Evolutionary conservation across 2,113 vertebrate genomes (phyloP).

Genomic region (Microcebus tavaratra): DNA sequence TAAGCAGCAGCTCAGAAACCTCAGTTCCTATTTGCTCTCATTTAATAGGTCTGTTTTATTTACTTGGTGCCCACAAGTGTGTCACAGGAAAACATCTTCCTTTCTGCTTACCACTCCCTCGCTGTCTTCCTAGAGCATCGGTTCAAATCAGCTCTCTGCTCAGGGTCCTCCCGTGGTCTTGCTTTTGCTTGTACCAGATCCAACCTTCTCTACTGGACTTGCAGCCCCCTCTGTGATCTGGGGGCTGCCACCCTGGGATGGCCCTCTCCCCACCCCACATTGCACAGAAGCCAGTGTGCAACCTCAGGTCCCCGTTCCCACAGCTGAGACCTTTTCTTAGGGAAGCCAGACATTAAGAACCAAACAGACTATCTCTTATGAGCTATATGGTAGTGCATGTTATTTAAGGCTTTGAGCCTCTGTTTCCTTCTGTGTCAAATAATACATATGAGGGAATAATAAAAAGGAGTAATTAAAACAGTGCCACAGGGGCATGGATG

Average conservation of each 20-base stretch:
- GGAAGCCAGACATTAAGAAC: background rate
- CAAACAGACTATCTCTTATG: background rate
- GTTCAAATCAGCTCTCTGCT: background rate
- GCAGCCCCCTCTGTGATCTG: background rate
- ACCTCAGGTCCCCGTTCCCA: background rate
- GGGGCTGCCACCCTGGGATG: rapidly evolving
- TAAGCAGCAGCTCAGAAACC: conserved; percentile 36
- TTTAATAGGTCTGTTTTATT: background rate
- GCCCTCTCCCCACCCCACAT: too few species aligned
- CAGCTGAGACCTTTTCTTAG: background rate
- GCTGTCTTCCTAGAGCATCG: background rate
- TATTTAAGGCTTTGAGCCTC: background rate
- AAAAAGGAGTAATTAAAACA: background rate
- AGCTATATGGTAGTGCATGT: background rate
- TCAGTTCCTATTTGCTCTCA: background rate
- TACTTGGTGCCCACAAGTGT: background rate
- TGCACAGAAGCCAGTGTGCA: background rate
- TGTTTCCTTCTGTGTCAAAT: background rate
- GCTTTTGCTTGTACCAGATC: background rate
- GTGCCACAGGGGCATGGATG: too few species aligned
- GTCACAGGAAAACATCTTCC: conserved; percentile 14
- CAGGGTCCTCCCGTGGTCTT: background rate
- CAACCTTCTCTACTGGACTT: background rate
- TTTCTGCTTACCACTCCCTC: background rate
- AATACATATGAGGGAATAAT: background rate